Evolutionary conservation across 2,113 vertebrate genomes (phyloP), one percentile per base, ranked within the genome.

Genomic region (Phalacrocorax brasilianus): DNA sequence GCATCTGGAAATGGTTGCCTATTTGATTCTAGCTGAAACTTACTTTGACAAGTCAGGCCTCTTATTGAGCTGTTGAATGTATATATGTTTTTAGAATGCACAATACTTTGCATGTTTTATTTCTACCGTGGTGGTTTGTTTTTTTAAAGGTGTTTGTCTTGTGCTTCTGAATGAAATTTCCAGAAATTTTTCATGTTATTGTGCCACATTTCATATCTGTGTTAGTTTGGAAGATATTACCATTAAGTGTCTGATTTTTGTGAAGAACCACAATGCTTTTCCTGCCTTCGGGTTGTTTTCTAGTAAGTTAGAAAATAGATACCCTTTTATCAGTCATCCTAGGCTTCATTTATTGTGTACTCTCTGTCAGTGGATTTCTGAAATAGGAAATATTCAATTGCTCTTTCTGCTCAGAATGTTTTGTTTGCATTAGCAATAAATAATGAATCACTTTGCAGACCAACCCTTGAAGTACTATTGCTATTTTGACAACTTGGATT

Each of bases 401-500:
- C 75, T 92, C 26, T 94, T 95, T 94, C 89, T 93, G 84, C 50
- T 91, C 47, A 63, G 47, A 81, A 88, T 89, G 81, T 90, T 95
- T 94, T 94, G 91, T 95, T 94, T 97, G 65, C 88, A 47, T 95
- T 97, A 91, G 82, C 93, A 97, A 93, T 97, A 97, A 97, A 97
- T 97, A 98, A 96, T 93, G 94, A 92, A 86, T 97, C 96, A 94
- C 97, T 98, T 96, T 98, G 67, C 96, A 95, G 72, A 97, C 97
- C 84, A 97, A 86, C 89, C 91, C 91, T 94, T 98, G 96, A 98
- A 94, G 94, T 97, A 93, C 97, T 97, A 96, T 97, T 97, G 97
- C 97, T 98, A 97, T 98, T 98, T 98, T 98, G 98, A 98, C 97
- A 96, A 98, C 97, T 97, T 98, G 98, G 98, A 98, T 98, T 98